phyloP scores from a whole-genome alignment of 2,888 invertebrate species.

The Drosophila dives region DNA sequence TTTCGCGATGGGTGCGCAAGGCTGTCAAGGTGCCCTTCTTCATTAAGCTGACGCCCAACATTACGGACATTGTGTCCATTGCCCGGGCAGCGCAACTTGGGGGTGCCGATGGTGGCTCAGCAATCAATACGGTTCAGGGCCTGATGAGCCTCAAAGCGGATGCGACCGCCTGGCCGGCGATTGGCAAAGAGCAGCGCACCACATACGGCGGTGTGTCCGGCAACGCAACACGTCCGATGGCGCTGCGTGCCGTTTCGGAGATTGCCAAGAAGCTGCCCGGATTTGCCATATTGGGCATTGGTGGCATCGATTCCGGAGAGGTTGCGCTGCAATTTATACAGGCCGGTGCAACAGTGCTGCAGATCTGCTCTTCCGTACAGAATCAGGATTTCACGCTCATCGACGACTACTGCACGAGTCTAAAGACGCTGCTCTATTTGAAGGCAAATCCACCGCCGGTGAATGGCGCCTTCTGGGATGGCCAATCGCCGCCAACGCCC shows the following conservation, averaged over 20 bases:
- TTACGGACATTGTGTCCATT: conserved; percentile 95
- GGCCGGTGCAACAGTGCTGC: conserved; percentile 96
- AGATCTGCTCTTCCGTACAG: conserved; percentile 98
- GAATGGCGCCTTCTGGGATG: conserved; percentile 90
- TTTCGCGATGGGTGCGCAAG: conserved; percentile 95
- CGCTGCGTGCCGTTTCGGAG: conserved; percentile 94
- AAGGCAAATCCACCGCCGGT: conserved; percentile 88
- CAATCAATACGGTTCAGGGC: conserved; percentile 98
- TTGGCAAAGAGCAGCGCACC: conserved; percentile 91
- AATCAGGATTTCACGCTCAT: conserved; percentile 99
- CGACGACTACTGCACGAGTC: conserved; percentile 96
- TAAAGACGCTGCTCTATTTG: conserved; percentile 94
- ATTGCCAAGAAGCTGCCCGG: conserved; percentile 93
- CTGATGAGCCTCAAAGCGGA: conserved; percentile 94
- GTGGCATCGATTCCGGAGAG: conserved; percentile 98
- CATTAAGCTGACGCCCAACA: conserved; percentile 98
- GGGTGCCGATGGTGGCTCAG: conserved; percentile 97
- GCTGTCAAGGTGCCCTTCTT: conserved; percentile 97
- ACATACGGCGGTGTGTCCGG: conserved; percentile 98
- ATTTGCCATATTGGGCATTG: conserved; percentile 97
- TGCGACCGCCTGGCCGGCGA: conserved; percentile 95
- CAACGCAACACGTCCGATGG: conserved; percentile 97
- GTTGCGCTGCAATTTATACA: conserved; percentile 97
- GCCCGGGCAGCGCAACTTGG: conserved; percentile 96
- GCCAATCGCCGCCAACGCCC: conserved; percentile 95